Evolutionary conservation across 64 coral and sea anemone genomes (phyloP).

Genomic region (Stylophora pistillata): DNA sequence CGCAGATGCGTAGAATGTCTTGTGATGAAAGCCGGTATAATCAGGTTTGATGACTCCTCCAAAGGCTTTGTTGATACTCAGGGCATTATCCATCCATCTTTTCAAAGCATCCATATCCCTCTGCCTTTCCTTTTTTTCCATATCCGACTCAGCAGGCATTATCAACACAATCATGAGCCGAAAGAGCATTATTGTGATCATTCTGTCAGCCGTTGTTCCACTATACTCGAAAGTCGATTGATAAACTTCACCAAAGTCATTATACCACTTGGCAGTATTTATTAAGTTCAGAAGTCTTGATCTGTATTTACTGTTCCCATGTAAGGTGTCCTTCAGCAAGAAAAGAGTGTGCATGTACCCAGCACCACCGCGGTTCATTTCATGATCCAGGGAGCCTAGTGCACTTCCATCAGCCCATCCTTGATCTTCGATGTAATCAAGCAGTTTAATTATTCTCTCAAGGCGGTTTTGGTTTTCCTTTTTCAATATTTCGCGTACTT

Average conservation of each 20-base stretch:
- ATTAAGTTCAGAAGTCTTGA: not conserved
- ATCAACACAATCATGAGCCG: conserved; percentile 52
- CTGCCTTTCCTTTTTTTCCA: conserved; percentile 18
- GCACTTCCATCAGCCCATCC: conserved; percentile 65
- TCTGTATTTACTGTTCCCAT: not conserved
- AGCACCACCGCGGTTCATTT: conserved; percentile 32
- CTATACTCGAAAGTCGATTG: conserved; percentile 45
- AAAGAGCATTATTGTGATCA: conserved; percentile 42
- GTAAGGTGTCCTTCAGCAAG: conserved; percentile 41
- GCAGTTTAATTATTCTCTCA: not conserved
- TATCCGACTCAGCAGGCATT: not conserved
- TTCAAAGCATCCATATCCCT: conserved; percentile 51
- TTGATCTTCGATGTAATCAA: conserved; percentile 49
- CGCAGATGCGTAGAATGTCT: conserved; percentile 54
- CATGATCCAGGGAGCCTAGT: conserved; percentile 20
- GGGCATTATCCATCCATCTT: conserved; percentile 30
- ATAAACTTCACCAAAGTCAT: conserved; percentile 56
- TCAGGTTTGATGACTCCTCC: conserved; percentile 64
- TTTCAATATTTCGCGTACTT: not conserved
- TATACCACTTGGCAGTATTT: conserved; percentile 63
- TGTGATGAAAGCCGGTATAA: conserved; percentile 61
- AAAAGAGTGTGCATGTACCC: conserved; percentile 58
- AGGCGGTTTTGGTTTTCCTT: not conserved
- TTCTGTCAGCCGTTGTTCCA: conserved; percentile 71
- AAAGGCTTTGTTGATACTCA: conserved; percentile 58